A percentile compares a stretch with the other conserved stretches of the same genome.
Conservation (phyloP, 1,140 invertebrate genomes). For the Holotrichia oblita region DNA sequence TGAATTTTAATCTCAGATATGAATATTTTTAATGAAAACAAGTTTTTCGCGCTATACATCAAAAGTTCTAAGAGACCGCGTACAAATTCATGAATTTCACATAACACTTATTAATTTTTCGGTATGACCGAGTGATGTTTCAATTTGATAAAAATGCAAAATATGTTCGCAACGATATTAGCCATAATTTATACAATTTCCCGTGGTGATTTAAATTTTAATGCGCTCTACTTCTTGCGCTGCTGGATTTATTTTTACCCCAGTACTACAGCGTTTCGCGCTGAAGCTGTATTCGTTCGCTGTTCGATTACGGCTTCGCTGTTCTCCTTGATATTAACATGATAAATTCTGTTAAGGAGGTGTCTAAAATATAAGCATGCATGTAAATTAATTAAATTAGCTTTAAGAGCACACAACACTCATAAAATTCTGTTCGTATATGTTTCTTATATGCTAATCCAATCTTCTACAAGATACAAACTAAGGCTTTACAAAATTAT, state of each 20-base stretch:
- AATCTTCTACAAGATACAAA: too few species aligned
- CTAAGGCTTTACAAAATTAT: too few species aligned
- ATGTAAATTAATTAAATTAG: too few species aligned
- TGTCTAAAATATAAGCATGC: too few species aligned
- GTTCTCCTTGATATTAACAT: not conserved
- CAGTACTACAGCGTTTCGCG: not conserved
- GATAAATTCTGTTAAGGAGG: too few species aligned
- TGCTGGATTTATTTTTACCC: not conserved
- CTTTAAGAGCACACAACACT: too few species aligned
- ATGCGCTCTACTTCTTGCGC: constrained; percentile 16
- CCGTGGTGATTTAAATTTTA: constrained; percentile 25
- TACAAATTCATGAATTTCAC: constrained; percentile 13
- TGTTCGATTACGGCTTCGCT: not conserved
- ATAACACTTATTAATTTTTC: constrained; percentile 27
- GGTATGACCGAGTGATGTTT: not conserved
- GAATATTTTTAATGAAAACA: not conserved
- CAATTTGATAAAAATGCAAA: constrained; percentile 37
- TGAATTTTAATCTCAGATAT: not conserved
- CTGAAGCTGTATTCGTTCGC: not conserved
- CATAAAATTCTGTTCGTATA: too few species aligned
- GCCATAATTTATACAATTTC: constrained; percentile 27
- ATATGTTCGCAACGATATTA: constrained; percentile 28
- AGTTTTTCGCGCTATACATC: not conserved
- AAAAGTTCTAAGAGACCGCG: not conserved
- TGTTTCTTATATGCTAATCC: too few species aligned